These are phyloP conservation scores for Megaceryle torquata DNA, from an alignment of 2,113 vertebrate species.

Conservation along the genomic window DNA sequence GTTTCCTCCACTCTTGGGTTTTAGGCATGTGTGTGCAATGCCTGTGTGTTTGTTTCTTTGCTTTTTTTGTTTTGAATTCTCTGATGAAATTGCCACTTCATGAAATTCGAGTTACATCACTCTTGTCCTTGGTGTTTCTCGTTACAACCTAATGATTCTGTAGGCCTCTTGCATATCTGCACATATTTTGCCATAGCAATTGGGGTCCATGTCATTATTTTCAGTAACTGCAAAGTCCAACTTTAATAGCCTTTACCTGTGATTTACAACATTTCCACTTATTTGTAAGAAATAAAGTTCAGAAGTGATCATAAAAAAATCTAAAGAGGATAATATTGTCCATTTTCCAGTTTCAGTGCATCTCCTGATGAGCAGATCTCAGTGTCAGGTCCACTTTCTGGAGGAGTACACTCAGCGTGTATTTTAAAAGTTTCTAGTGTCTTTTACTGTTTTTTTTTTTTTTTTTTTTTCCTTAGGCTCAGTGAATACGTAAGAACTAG, in stretches of 20 bases:
- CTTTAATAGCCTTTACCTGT: not conserved
- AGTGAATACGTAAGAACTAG: not conserved
- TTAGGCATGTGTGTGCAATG: not conserved
- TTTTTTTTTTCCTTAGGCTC: not conserved
- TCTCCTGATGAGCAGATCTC: not conserved
- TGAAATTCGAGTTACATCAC: not conserved
- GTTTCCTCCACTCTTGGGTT: not conserved
- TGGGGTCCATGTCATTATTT: not conserved
- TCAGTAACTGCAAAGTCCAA: not conserved
- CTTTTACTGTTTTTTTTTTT: not conserved
- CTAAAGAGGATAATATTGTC: not conserved
- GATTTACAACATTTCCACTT: not conserved
- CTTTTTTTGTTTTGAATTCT: not conserved
- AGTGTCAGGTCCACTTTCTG: not conserved
- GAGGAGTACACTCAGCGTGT: not conserved
- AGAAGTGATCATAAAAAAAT: not conserved
- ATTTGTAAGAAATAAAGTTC: not conserved
- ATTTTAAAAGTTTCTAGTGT: not conserved
- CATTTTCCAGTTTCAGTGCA: not conserved
- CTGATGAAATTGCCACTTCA: not conserved
- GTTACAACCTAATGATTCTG: not conserved
- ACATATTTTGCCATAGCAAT: rapidly evolving
- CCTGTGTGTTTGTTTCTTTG: not conserved
- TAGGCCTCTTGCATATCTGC: not conserved
- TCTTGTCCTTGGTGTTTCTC: not conserved